Percentiles rank a stretch among this genome's conserved stretches.
phyloP scores from a whole-genome alignment of 1,140 invertebrate genomes.

The Apocrypta bakeri region DNA sequence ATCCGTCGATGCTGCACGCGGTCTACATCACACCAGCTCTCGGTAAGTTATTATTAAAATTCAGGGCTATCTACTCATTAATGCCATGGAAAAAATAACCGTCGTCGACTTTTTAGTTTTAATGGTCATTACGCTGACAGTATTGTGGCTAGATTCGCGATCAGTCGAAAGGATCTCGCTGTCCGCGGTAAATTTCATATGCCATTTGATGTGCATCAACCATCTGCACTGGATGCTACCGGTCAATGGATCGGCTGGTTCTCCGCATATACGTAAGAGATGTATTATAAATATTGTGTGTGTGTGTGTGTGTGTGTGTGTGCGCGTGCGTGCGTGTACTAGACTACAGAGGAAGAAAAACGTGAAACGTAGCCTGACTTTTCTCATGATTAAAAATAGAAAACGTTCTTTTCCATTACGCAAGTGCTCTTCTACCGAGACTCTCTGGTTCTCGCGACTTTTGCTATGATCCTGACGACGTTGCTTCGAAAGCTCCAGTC shows the following conservation, averaged over 20 bases:
- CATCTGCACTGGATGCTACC: slow-evolving; percentile 71
- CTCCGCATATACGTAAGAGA: slow-evolving; percentile 54
- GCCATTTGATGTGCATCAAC: slow-evolving; percentile 70
- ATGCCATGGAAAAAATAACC: not conserved
- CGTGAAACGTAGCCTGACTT: too few relatives aligned
- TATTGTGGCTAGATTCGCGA: slow-evolving; percentile 70
- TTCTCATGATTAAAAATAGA: too few relatives aligned
- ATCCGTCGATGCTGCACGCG: slow-evolving; percentile 64
- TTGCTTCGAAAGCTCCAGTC: slow-evolving; percentile 65
- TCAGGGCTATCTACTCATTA: not conserved
- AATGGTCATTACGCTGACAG: slow-evolving; percentile 70
- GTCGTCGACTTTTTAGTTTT: slow-evolving; percentile 63
- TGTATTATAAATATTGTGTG: not conserved
- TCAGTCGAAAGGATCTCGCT: slow-evolving; percentile 70
- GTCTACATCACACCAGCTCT: slow-evolving; percentile 71
- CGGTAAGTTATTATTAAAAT: slow-evolving; percentile 62
- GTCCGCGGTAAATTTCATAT: slow-evolving; percentile 71
- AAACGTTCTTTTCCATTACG: not conserved
- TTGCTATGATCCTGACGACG: slow-evolving; percentile 71
- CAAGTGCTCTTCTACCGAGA: slow-evolving; percentile 73
- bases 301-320: too few relatives aligned
- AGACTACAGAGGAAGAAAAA: too few relatives aligned
- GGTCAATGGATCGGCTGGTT: slow-evolving; percentile 60
- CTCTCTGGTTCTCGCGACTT: slow-evolving; percentile 70
- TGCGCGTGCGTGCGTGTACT: too few relatives aligned